Evolutionary conservation across 2,113 vertebrate species (phyloP), one percentile per base, ranked within the genome.

Genomic region (Sigmodon hispidus): DNA sequence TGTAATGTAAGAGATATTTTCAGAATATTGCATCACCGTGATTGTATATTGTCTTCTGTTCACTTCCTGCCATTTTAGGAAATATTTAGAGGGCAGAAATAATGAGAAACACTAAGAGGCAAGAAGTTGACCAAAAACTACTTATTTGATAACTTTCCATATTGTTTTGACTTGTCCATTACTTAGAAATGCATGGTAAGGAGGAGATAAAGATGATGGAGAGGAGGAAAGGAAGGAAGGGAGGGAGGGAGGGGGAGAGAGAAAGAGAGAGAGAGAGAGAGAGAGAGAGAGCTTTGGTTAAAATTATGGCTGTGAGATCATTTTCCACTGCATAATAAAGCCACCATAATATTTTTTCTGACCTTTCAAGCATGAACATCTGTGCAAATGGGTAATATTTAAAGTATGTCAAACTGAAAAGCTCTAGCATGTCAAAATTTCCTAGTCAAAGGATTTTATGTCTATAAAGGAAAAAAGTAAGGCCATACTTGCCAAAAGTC

Each of bases 401-500:
- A 70, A 85, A 31, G 40, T 83, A 19, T 29, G 52, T 91, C 34
- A 26, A 81, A 40, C 9, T 36, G 48, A 65, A 91, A 72, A 57
- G 13, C 6, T 87, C 29, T 15, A 52, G 8, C 34, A 8, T 26
- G 69, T 67, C 65, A 93, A 76, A 81, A 45, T 94, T 88, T 95
- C 36, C 65, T 90, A 65, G n/a, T 43, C 63, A 80, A 90, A 81
- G 2, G 5, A 87, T 93, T 85, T 84, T 59, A 13, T 87, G 36
- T 92, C 70, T 88, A 75, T 85, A 85, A 79, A 85, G 29, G 10
- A 34, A 90, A 93, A 55, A 81, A 48, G 43, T 69, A 87, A 89
- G 79, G 2, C 34, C 65, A 3, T 75, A 31, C 45, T 69, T 83
- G 31, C 43, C 29, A 73, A 70, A 34, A 9, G 24, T 52, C 83